Evolutionary conservation across 2,113 vertebrate species (phyloP).

Genomic region (Cardinalis cardinalis): DNA sequence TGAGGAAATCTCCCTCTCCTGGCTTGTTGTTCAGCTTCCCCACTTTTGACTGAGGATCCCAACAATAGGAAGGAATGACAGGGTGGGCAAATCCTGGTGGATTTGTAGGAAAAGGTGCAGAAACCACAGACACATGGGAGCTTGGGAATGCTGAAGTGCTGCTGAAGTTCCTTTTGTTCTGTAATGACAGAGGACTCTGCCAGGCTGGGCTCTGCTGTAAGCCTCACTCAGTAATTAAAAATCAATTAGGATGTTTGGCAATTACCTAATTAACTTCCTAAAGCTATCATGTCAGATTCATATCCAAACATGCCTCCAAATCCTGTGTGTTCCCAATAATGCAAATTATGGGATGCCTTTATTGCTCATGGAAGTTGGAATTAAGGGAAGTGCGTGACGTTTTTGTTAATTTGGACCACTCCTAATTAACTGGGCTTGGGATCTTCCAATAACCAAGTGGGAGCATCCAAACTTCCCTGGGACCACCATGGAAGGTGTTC

Average conservation of each 20-base stretch:
- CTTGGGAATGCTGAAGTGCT: neutral
- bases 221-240: constrained; percentile 52
- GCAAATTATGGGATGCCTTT: neutral
- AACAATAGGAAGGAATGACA: neutral
- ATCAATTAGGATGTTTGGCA: constrained; percentile 51
- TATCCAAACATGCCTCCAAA: constrained; percentile 35
- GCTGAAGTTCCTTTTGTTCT: neutral
- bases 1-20: neutral
- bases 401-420: neutral
- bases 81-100: neutral
- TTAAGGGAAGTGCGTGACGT: neutral
- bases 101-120: neutral
- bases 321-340: neutral
- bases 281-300: constrained; percentile 45
- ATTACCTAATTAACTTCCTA: constrained; percentile 55
- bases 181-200: constrained; percentile 13
- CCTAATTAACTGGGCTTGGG: neutral
- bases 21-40: neutral
- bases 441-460: neutral
- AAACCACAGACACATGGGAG: accelerated
- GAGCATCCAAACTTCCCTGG: neutral
- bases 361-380: neutral
- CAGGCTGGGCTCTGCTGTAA: neutral
- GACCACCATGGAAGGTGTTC: too few species aligned
- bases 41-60: neutral